Base-by-base conservation (phyloP, 2,113 vertebrate genomes). In the Scytalopus superciliaris region DNA sequence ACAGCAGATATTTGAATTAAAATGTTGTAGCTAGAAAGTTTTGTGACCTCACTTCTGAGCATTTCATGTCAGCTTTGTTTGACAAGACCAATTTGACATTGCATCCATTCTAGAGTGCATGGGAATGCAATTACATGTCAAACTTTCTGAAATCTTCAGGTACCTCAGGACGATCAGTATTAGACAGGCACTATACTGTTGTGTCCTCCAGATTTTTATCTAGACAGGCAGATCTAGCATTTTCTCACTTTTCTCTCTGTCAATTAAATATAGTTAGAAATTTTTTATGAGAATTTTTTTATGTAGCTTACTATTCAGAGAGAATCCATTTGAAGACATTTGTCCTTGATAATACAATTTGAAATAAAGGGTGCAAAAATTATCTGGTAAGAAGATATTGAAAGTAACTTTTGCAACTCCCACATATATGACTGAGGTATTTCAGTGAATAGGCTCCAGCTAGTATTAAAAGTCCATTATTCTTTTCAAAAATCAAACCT, bases 41-140 rank as follows among this genome's bases (percentile, higher is more conserved):
- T 76, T 40, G 64, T 89, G 69, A 78, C 83, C 76, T 84, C 73
- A 52, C 60, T 89, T 92, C 52, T 75, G 55, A 74, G 30, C 30
- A 39, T 27, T 37, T 89, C 68, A 63, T 3, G 0, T 93, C 79
- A 60, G 52, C 60, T 81, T 81, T 90, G 47, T 93, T 84, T 91
- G 76, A 96, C 86, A 80, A 72, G 92, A 74, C 17, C 59, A 83
- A 10, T 90, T 53, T 85, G 80, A 76, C 80, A 35, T 25, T 59
- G 10, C 56, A 44, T 80, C 92, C 56, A 37, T 92, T 84, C 52
- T 94, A 60, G 91, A 85, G 69, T 57, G 62, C 70, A 37, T 86
- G 35, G 50, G 81, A 92, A 96, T 96, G 49, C 70, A 97, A 95
- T 97, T 95, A 89, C 27, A 7, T 96, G 89, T 94, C 93, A 82